Conservation (phyloP, 2,888 invertebrate genomes). For the Drosophila nr. medialis region DNA sequence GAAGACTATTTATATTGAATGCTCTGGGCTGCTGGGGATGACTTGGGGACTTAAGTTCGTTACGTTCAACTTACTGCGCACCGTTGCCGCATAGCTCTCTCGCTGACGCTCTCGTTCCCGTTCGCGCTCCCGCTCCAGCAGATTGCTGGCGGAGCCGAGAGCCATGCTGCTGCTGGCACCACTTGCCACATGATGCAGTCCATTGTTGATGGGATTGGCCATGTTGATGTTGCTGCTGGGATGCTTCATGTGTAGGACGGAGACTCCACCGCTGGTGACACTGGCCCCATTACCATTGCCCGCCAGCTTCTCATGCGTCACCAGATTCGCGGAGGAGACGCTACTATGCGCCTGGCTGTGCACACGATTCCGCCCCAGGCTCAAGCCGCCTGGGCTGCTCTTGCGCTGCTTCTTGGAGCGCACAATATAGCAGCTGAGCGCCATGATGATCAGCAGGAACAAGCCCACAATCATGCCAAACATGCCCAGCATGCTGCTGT, state of each 20-base stretch:
- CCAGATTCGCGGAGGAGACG: constrained; percentile 83
- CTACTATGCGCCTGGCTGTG: constrained; percentile 84
- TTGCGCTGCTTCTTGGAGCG: constrained; percentile 86
- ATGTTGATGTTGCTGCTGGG: constrained; percentile 81
- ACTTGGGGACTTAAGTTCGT: not conserved
- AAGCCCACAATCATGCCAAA: constrained; percentile 90
- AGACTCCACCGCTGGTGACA: constrained; percentile 79
- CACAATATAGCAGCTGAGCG: constrained; percentile 91
- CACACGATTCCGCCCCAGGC: constrained; percentile 83
- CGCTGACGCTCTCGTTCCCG: constrained; percentile 83
- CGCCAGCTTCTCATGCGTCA: constrained; percentile 82
- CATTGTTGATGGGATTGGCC: constrained; percentile 82
- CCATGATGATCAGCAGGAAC: constrained; percentile 90
- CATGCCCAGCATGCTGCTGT: constrained; percentile 85
- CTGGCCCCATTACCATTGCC: constrained; percentile 71
- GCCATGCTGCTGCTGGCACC: constrained; percentile 86
- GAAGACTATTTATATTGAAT: constrained; percentile 77
- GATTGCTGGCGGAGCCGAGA: constrained; percentile 87
- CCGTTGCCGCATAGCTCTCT: constrained; percentile 86
- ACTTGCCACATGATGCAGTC: constrained; percentile 70
- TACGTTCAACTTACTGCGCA: constrained; percentile 86
- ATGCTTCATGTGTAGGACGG: constrained; percentile 82
- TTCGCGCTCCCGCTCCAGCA: constrained; percentile 85
- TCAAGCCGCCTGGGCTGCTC: constrained; percentile 69
- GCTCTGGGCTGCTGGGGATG: constrained; percentile 54